Evolutionary conservation across 2,113 vertebrate species (phyloP), one percentile per base, ranked within the genome.

Genomic region (Sphyrna mokarran): DNA sequence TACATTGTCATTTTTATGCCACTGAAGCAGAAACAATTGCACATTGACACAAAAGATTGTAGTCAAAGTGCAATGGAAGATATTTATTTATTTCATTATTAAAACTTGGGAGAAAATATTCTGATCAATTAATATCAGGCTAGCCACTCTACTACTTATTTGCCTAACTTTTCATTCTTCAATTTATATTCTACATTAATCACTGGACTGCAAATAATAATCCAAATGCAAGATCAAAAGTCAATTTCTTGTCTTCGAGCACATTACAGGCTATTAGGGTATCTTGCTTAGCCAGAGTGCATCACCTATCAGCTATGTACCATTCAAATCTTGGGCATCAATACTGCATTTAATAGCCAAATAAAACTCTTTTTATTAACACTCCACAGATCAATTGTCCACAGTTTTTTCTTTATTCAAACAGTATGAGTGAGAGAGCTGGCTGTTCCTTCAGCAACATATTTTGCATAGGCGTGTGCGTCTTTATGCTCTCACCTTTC

Each of bases 401-500:
- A 90, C 54, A 90, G 48, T 14, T 83, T 91, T 20, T 91, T 26
- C 26, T 16, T 63, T 91, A 54, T 4, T 63, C 58, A 14, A 91
- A 33, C 54, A 63, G 58, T n/a, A 26, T n/a, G 14, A 18, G n/a
- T 68, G n/a, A 66, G 43, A 89, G 61, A 66, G 61, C 61, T 93
- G 33, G 89, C 61, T 37, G 89, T 37, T 93, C 5, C 54, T 66
- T 66, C 18, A 37, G 7, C 61, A 40, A 40, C 37, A 83, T 14
- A 83, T 40, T 83, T 40, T 83, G 80, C 40, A 83, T 83, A 37
- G 54, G 33, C 63, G 54, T 37, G 61, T 18, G 87, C 58, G 54
- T 54, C 54, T 61, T 22, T 66, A 93, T 93, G 61, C n/a, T 96
- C 97, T 0, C 96, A 98, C 98, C 98, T 98, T 98, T 96, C 98